Evolutionary conservation across 2,888 invertebrate genomes (phyloP).

Genomic region (Adelognathus sp.): DNA sequence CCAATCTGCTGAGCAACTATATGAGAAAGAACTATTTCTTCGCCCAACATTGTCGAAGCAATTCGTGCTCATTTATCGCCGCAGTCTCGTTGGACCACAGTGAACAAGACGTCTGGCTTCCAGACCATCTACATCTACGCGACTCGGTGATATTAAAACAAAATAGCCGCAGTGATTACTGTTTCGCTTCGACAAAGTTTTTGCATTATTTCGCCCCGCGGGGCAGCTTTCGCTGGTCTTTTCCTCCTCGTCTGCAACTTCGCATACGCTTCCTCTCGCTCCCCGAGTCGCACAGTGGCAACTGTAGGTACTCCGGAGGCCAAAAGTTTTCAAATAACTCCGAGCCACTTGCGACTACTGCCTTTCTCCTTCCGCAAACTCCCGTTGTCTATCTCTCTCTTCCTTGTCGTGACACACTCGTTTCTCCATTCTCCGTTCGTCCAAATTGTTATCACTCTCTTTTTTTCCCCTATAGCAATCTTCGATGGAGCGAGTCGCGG

Average conservation of each 20-base stretch:
- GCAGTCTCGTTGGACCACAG: not conserved
- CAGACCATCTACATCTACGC: not conserved
- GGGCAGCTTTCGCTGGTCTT: slow-evolving; percentile 8
- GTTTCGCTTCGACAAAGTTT: slow-evolving; percentile 44
- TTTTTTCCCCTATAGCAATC: not conserved
- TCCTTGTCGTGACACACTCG: slow-evolving; percentile 37
- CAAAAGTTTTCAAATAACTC: slow-evolving; percentile 52
- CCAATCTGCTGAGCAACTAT: no score
- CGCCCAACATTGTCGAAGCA: not conserved
- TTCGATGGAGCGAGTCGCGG: not conserved
- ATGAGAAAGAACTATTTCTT: not conserved
- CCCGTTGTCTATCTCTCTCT: slow-evolving; percentile 26
- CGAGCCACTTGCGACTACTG: slow-evolving; percentile 18
- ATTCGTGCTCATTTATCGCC: not conserved
- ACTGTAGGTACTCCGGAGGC: slow-evolving; percentile 53
- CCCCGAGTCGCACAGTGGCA: slow-evolving; percentile 48
- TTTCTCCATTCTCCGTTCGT: slow-evolving; percentile 15
- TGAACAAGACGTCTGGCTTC: not conserved
- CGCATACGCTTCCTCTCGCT: slow-evolving; percentile 48
- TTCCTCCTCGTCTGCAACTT: not conserved
- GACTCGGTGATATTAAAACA: slow-evolving; percentile 11
- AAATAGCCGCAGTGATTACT: slow-evolving; percentile 46
- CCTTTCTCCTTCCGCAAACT: not conserved
- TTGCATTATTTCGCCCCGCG: slow-evolving; percentile 42
- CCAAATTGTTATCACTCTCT: not conserved